These are phyloP conservation scores for Zophobas atratus DNA, from an alignment of 1,140 invertebrate species.

Conservation along the genomic window DNA sequence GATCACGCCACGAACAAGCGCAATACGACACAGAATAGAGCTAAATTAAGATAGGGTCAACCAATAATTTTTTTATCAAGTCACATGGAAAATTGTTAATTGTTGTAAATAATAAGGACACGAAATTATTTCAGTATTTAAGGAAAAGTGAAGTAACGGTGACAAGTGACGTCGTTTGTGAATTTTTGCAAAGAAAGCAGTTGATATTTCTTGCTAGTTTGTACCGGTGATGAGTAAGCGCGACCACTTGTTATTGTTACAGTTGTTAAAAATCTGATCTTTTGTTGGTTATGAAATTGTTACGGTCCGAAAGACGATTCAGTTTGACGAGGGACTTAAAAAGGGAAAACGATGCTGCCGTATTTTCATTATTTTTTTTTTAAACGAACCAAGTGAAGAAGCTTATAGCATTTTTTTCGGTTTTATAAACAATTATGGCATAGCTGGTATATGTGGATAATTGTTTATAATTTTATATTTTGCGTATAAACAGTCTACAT, in stretches of 20 bases:
- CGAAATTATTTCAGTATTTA: conserved; percentile 40
- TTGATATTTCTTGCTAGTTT: conserved; percentile 24
- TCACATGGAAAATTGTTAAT: conserved; percentile 37
- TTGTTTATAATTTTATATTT: conserved; percentile 53
- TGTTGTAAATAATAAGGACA: conserved; percentile 38
- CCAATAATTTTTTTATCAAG: conserved; percentile 29
- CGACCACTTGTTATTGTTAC: conserved; percentile 4
- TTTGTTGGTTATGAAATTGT: conserved; percentile 29
- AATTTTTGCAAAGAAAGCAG: background rate
- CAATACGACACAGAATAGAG: conserved; percentile 65
- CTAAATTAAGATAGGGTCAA: conserved; percentile 1
- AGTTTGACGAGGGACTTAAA: conserved; percentile 3
- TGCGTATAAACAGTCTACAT: conserved; percentile 47
- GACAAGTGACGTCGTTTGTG: background rate
- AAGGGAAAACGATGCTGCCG: background rate
- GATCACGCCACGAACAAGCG: conserved; percentile 60
- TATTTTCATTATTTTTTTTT: conserved; percentile 45
- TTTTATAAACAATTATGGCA: conserved; percentile 50
- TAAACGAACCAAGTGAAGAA: background rate
- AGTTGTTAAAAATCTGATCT: conserved; percentile 7
- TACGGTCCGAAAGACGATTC: background rate
- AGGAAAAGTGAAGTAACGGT: conserved; percentile 5
- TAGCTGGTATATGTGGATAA: conserved; percentile 52
- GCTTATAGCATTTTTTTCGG: conserved; percentile 19
- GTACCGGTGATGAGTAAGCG: background rate